These are phyloP conservation scores for Lobophora halterata DNA, from an alignment of 2,888 invertebrate species.

Conservation along the genomic window DNA sequence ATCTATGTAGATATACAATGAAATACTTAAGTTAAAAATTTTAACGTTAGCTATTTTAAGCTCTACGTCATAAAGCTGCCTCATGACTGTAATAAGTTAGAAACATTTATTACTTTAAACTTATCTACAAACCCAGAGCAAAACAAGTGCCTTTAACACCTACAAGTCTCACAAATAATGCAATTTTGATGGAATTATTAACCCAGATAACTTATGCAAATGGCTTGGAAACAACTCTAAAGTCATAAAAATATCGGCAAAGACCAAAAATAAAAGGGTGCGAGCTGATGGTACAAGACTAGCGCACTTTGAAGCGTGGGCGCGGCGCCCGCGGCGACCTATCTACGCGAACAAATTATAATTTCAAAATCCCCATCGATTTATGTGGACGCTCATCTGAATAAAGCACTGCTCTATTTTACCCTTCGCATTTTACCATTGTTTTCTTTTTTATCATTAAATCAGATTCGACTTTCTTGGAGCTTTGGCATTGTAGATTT, in stretches of 20 bases:
- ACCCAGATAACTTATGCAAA: constrained; percentile 17
- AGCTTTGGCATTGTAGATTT: constrained; percentile 1
- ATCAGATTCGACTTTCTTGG: constrained; percentile 16
- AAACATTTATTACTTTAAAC: not conserved
- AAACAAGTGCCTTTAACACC: not conserved
- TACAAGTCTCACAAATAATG: constrained; percentile 11
- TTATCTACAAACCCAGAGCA: not conserved
- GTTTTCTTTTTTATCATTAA: constrained; percentile 41
- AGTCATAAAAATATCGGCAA: constrained; percentile 26
- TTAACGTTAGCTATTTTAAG: too few relatives aligned
- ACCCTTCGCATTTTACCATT: constrained; percentile 50
- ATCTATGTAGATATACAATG: too few relatives aligned
- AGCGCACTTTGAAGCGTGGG: constrained; percentile 47
- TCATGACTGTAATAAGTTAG: not conserved
- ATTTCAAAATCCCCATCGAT: constrained; percentile 78
- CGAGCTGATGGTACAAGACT: constrained; percentile 27
- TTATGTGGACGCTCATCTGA: constrained; percentile 74
- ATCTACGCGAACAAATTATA: constrained; percentile 76
- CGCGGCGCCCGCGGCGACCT: constrained; percentile 70
- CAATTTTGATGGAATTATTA: constrained; percentile 20
- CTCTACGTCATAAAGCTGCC: too few relatives aligned
- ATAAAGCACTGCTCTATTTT: constrained; percentile 71
- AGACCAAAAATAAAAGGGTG: constrained; percentile 23
- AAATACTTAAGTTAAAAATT: too few relatives aligned
- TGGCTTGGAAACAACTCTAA: constrained; percentile 17